Evolutionary conservation across 2,888 invertebrate species (phyloP), one percentile per base, ranked within the genome.

Genomic region (Pediacus dermestoides): DNA sequence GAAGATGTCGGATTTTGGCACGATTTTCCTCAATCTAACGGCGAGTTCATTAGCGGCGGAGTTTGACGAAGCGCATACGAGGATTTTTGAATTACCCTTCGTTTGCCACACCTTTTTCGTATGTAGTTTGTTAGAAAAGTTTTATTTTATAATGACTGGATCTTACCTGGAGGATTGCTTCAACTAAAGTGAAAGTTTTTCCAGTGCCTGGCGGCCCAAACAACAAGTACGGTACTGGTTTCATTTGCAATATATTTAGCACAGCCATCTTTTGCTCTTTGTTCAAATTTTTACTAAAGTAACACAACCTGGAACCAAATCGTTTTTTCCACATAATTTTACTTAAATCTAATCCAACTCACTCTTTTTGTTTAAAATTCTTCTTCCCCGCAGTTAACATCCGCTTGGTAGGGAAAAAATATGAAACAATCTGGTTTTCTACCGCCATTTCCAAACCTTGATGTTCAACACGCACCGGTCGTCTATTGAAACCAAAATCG

Each of bases 101-200:
- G 45, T 34, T 33, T 44, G 41, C 42, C 48, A 43, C 9, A 55
- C 36, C 44, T 53, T 30, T 16, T 34, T 14, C 21, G 16, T 33
- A 32, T 32, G 10, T 3, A 10, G 21, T 18, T 22, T 15, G 16
- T 10, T 10, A 22, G 30, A 42, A 2, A 21, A 10, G 2, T 9
- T 11, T 8, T 16, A 36, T 9, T 27, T 13, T 13, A 13, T 13
- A 10, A 25, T 10, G 9, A 11, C 14, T 9, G 11, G 11, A 13
- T 14, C 11, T 31, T 52, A 84, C 72, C 66, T 86, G 85, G 40
- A 77, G 67, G 30, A 85, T 77, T 3, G 80, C 70, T 66, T 87
- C 86, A 1, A 84, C 80, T 4, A 86, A 53, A 1, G 85, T 85
- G 1, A 81, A 73, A 1, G 85, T 85, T 66, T 84, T 84, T 1